Evolutionary conservation across 2,113 vertebrate genomes (phyloP), one percentile per base, ranked within the genome.

Genomic region (Hoplias malabaricus): DNA sequence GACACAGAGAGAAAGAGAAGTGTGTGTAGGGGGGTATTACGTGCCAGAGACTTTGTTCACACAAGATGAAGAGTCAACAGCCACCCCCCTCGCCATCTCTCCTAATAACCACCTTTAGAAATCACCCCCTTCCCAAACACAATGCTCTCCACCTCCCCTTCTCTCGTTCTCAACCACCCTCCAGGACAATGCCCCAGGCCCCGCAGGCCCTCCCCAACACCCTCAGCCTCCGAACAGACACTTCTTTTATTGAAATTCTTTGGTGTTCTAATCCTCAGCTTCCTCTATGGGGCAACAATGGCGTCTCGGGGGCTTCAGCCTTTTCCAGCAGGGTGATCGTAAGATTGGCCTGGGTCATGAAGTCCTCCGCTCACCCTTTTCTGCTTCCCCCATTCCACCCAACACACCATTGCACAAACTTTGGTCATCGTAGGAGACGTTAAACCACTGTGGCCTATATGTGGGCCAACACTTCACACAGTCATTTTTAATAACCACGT

Each of bases 241-340:
- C 91, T 91, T 92, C 91, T 93, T 93, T 93, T 93, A 93, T 94
- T 94, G 91, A 91, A 92, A 91, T 92, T 92, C 91, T 93, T 92
- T 93, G 91, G 90, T 90, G 90, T 92, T 90, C 89, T 94, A 94
- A 94, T 94, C 93, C 92, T 90, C 90, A 85, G 92, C 92, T 94
- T 94, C 93, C 93, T 93, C 92, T 86, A 81, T 80, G 84, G 88
- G 83, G 84, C 87, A 92, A 93, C 92, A 93, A 94, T 93, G 88
- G 91, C 91, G 83, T 84, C 90, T 93, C 89, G 87, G 88, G 46
- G 85, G 86, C 87, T 83, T 90, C 88, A 89, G 92, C 90, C 92
- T 92, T 92, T 93, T 94, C 88, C 91, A 93, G 91, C 79, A 54
- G 70, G 86, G 87, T 86, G 83, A 87, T 88, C 84, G 81, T 89